Evolutionary conservation across 1,140 invertebrate genomes (phyloP).

Genomic region (Orchesella cincta): DNA sequence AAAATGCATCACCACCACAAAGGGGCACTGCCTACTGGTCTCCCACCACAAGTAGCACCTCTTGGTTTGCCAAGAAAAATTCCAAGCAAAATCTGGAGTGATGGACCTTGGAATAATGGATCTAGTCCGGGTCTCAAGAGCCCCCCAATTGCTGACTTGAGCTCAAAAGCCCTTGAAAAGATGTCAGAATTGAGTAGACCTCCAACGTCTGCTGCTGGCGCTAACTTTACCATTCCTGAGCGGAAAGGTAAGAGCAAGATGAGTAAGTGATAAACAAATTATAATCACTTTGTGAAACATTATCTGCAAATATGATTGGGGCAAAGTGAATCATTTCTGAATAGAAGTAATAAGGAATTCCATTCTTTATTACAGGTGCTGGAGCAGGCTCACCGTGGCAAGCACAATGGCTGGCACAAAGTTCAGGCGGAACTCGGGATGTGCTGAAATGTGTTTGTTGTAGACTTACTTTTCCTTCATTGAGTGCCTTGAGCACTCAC

Average conservation of each 20-base stretch:
- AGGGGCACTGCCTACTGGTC: neutral
- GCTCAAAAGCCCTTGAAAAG: slow-evolving; percentile 67
- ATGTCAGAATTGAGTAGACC: slow-evolving; percentile 76
- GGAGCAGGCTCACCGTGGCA: slow-evolving; percentile 70
- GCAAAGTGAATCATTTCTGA: neutral
- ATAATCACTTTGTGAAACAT: neutral
- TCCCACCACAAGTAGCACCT: neutral
- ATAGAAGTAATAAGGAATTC: neutral
- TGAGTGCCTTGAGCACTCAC: slow-evolving; percentile 86
- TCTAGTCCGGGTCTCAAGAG: slow-evolving; percentile 16
- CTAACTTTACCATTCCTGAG: slow-evolving; percentile 47
- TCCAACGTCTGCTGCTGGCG: slow-evolving; percentile 61
- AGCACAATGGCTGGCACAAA: slow-evolving; percentile 91
- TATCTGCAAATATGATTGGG: neutral
- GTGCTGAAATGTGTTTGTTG: slow-evolving; percentile 95
- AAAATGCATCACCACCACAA: neutral
- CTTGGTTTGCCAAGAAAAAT: slow-evolving; percentile 9
- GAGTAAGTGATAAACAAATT: neutral
- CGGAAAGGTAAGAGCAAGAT: slow-evolving; percentile 17
- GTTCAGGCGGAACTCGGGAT: slow-evolving; percentile 88
- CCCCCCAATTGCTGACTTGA: slow-evolving; percentile 45
- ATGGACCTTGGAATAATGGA: slow-evolving; percentile 18
- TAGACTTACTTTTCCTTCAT: slow-evolving; percentile 85
- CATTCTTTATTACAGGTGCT: slow-evolving; percentile 2
- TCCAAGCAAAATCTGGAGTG: slow-evolving; percentile 23